phyloP scores from a whole-genome alignment of 2,888 invertebrate species.

The Panopea generosa region DNA sequence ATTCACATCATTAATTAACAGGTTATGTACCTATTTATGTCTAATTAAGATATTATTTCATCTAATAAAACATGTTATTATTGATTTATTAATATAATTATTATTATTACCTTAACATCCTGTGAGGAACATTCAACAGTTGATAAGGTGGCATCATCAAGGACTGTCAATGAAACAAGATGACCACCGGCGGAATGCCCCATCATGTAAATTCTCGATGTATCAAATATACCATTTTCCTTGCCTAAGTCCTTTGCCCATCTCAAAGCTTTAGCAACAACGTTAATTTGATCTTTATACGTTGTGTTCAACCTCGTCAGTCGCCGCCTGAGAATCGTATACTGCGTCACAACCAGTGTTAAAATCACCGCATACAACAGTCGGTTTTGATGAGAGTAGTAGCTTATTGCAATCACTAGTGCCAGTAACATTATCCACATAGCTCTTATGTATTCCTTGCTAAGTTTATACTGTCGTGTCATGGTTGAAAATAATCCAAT shows the following conservation, averaged over 20 bases:
- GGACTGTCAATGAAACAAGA: constrained; percentile 59
- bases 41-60: too few species aligned
- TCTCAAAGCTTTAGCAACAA: constrained; percentile 56
- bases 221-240: constrained; percentile 30
- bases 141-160: constrained; percentile 38
- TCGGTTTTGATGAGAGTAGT: background rate
- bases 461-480: constrained; percentile 22
- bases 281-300: constrained; percentile 59
- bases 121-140: constrained; percentile 35
- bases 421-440: constrained; percentile 8
- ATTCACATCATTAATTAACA: too few species aligned
- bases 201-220: constrained; percentile 66
- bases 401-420: background rate
- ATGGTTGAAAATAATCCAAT: constrained; percentile 17
- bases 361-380: constrained; percentile 3
- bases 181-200: constrained; percentile 78
- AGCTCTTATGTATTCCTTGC: background rate
- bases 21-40: too few species aligned
- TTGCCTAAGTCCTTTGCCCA: constrained; percentile 56
- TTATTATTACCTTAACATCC: constrained; percentile 60
- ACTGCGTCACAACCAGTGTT: constrained; percentile 52
- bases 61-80: too few species aligned
- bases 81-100: too few species aligned
- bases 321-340: constrained; percentile 49
- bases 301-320: constrained; percentile 14